Evolutionary conservation across 2,113 vertebrate species (phyloP), one percentile per base, ranked within the genome.

Genomic region (Carassius auratus): DNA sequence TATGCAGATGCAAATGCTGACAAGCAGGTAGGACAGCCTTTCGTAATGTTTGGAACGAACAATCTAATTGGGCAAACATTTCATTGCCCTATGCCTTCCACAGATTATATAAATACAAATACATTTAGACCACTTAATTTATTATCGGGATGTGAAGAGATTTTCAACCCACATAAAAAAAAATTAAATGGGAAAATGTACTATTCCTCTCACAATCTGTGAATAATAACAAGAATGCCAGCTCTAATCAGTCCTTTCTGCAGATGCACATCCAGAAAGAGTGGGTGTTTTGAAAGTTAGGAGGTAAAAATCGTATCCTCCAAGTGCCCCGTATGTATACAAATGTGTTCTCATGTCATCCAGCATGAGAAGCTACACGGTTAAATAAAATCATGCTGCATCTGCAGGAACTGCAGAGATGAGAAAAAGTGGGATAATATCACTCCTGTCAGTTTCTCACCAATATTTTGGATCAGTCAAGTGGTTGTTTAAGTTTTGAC

Each of bases 391-490:
- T 55, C 14, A 55, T 55, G 1, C 52, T 55, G 52, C 52, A 7
- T 15, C 52, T 55, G 52, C 1, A 45, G 42, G 2, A 45, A 45
- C 42, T 45, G 42, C 8, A 45, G 42, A 45, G 42, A 45, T 45
- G 15, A 55, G 52, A 55, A 55, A 48, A 76, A n/a, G 21, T 75
- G 45, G n/a, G 5, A 75, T n/a, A 14, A 4, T 26, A 75, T 76
- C 45, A 50, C n/a, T 50, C 13, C 45, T 76, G n/a, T 52, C 45
- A 76, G 73, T 76, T 76, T 76, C 73, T 3, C 73, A 76, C 45
- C 42, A 14, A 76, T 76, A 50, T 48, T 76, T 76, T 76, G 12
- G 21, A 48, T 52, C 73, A 26, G 73, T 50, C 45, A 76, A 76
- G 73, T 21, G 42, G 73, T 26, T 76, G 13, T 76, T 76, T 76